A percentile compares a stretch with the other conserved stretches of the same genome.
These are phyloP conservation scores for Pammene aurita DNA, from an alignment of 2,888 invertebrate species.

Conservation along the genomic window DNA sequence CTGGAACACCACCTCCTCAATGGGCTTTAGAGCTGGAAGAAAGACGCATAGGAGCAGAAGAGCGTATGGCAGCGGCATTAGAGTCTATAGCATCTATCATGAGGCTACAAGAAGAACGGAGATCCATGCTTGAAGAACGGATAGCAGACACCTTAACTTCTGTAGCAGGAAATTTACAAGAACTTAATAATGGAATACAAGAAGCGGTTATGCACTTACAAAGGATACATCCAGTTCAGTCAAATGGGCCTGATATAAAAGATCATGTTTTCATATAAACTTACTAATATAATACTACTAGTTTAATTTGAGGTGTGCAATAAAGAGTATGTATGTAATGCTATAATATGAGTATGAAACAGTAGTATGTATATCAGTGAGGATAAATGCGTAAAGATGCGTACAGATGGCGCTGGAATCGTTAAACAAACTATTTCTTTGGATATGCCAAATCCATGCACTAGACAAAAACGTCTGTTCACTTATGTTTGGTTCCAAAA, in stretches of 20 bases:
- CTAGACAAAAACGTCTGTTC: too few relatives aligned
- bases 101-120: constrained; percentile 64
- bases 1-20: constrained; percentile 66
- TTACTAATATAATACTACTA: not conserved
- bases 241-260: constrained; percentile 58
- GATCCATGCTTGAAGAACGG: constrained; percentile 60
- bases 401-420: too few relatives aligned
- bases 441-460: too few relatives aligned
- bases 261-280: constrained; percentile 55
- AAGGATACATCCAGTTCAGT: constrained; percentile 52
- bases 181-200: constrained; percentile 65
- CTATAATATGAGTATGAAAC: too few relatives aligned
- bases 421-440: too few relatives aligned
- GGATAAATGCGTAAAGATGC: too few relatives aligned
- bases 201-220: constrained; percentile 63
- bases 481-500: too few relatives aligned
- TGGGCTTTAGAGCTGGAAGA: constrained; percentile 74
- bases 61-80: constrained; percentile 69
- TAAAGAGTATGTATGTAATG: not conserved
- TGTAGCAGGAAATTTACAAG: constrained; percentile 67
- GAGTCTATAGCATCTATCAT: constrained; percentile 65
- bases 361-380: not conserved
- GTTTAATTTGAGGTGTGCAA: not conserved
- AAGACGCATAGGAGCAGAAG: constrained; percentile 68
- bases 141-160: constrained; percentile 63